Percentiles rank a stretch among this genome's conserved stretches.
Conservation (phyloP, 2,113 vertebrate species). For the Bufo gargarizans region DNA sequence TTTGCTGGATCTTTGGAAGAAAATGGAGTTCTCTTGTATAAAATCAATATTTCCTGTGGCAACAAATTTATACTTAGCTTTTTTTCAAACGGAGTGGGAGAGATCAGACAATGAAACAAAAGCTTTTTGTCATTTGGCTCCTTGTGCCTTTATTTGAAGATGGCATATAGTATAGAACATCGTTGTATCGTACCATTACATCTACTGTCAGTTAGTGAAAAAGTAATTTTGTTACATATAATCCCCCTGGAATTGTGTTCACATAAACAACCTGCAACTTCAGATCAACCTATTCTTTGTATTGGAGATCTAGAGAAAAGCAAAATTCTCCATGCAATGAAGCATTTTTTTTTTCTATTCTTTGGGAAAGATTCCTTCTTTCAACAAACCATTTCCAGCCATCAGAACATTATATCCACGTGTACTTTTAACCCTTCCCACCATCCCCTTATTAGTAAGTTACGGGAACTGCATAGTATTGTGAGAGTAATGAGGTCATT, state of each 20-base stretch:
- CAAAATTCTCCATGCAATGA: too few species aligned
- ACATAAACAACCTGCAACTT: not conserved
- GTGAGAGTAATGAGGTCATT: too few species aligned
- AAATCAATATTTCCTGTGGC: conserved; percentile 25
- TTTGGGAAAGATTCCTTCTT: too few species aligned
- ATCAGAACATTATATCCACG: too few species aligned
- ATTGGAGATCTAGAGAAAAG: too few species aligned
- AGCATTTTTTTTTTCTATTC: too few species aligned
- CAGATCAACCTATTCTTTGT: too few species aligned
- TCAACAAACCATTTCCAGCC: too few species aligned
- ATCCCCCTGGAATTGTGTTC: not conserved
- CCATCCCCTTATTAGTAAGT: too few species aligned
- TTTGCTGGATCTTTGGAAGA: conserved; percentile 10
- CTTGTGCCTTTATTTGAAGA: not conserved
- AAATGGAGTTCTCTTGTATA: conserved; percentile 12
- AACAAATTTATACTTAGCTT: conserved; percentile 14
- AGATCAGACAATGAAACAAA: not conserved
- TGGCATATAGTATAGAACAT: not conserved
- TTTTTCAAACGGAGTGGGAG: not conserved
- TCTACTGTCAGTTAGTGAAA: not conserved
- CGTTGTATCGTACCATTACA: not conserved
- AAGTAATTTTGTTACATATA: not conserved
- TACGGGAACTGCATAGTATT: too few species aligned
- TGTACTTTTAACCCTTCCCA: too few species aligned
- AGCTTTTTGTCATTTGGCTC: not conserved